phyloP scores from a whole-genome alignment of 2,888 invertebrate species.

The Cephus pygmeus region DNA sequence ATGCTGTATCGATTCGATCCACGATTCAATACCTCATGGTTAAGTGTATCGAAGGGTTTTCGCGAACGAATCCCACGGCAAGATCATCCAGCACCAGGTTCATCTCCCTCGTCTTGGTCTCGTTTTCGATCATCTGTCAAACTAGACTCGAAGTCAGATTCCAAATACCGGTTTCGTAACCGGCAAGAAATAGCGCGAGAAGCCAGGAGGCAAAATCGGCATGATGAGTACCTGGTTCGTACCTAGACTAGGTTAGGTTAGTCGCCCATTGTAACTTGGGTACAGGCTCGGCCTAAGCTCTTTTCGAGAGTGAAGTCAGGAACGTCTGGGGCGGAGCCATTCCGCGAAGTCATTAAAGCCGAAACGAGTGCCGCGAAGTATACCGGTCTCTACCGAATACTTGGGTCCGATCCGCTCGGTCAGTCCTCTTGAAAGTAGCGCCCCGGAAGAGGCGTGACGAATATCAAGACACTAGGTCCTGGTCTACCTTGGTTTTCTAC shows the following conservation, averaged over 20 bases:
- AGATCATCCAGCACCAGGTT: slow-evolving; percentile 10
- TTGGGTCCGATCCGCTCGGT: not conserved
- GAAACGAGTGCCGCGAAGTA: slow-evolving; percentile 29
- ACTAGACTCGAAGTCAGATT: not conserved
- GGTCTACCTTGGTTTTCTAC: not conserved
- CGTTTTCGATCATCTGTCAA: not conserved
- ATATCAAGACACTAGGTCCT: not conserved
- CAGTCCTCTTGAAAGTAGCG: not conserved
- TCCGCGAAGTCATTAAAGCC: slow-evolving; percentile 43
- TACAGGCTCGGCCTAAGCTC: not conserved
- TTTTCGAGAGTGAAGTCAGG: not conserved
- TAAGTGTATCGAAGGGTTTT: not conserved
- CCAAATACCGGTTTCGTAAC: not conserved
- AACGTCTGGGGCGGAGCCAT: slow-evolving; percentile 33
- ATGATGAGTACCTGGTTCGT: not conserved
- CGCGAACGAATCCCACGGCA: not conserved
- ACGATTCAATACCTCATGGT: not conserved
- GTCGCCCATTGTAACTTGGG: no score
- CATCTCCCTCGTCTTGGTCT: slow-evolving; percentile 16
- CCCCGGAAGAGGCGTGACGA: not conserved
- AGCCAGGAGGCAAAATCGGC: not conserved
- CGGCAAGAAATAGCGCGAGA: not conserved
- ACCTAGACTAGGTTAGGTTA: not conserved
- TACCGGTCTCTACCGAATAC: slow-evolving; percentile 24
- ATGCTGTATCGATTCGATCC: slow-evolving; percentile 1